Percentiles rank a stretch among this genome's conserved stretches.
Conservation (phyloP, 2,113 vertebrate species). For the Prinia subflava region DNA sequence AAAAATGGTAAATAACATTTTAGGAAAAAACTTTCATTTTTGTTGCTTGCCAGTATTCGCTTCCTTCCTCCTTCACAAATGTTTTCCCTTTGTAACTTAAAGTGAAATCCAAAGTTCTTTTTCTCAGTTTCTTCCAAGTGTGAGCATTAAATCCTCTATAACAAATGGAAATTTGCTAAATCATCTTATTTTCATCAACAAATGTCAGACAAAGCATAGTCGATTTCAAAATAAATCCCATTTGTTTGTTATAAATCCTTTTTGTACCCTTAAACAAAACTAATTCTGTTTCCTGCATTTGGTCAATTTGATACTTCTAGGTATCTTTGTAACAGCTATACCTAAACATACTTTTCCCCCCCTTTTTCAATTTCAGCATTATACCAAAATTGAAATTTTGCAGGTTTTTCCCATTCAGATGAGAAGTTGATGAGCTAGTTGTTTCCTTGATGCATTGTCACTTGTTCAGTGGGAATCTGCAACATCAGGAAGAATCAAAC, state of each 20-base stretch:
- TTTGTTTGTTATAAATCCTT: background rate
- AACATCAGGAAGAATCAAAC: background rate
- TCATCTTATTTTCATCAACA: background rate
- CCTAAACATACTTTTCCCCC: background rate
- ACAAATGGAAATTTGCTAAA: background rate
- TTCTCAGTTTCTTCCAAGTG: background rate
- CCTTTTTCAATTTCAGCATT: background rate
- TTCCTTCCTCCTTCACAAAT: background rate
- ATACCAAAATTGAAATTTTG: background rate
- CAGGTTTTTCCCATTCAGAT: background rate
- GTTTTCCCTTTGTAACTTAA: background rate
- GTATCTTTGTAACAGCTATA: background rate
- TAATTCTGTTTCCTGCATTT: background rate
- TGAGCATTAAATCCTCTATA: background rate
- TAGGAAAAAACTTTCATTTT: background rate
- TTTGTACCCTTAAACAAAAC: background rate
- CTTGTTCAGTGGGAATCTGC: background rate
- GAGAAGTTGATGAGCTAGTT: background rate
- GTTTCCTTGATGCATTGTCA: background rate
- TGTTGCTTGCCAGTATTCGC: background rate
- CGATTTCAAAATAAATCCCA: background rate
- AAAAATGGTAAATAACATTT: background rate
- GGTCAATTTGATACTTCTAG: background rate
- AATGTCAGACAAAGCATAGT: background rate
- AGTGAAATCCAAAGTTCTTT: background rate